Base-by-base conservation (phyloP, 1,140 invertebrate species). In the Drosophila paulistorum region DNA sequence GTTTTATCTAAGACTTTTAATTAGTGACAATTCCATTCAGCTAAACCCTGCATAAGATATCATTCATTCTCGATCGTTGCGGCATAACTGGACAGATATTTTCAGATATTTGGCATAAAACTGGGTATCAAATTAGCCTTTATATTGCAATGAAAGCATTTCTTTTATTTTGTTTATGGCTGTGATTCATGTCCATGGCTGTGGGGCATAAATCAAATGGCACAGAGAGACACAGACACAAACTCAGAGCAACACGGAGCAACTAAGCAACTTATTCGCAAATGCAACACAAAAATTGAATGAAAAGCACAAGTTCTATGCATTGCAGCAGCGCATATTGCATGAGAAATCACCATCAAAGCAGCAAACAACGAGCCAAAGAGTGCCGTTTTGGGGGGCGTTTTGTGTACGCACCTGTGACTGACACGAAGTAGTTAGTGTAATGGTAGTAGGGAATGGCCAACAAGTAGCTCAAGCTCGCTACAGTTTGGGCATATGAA, bases 401-500 rank as follows among this genome's bases (percentile, higher is more conserved):
- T 79, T 77, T 60, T 58, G 26, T 35, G 42, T 70, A 89, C 84
- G 83, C 83, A 89, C 83, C 80, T 89, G 84, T 71, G 77, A 58
- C 65, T 58, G 71, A 59, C 45, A 51, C 66, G 55, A 70, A 39
- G 35, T 48, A 41, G 17, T 62, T 55, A 23, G 45, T 71, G 3
- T 2, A 26, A 59, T 68, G 35, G 35, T 37, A 9, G 26, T 30
- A 30, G 2, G 26, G 30, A 10, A 37, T 37, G 45, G 71, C 69
- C 83, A 86, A 86, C 83, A 86, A 83, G 83, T 86, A 81, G 76
- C 68, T 1, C 6, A 35, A 20, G 30, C 55, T 64, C 42, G 69
- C 59, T 63, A 58, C 61, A 74, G 67, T 66, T 54, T 51, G 58
- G 64, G 83, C 80, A 87, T 89, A 82, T 74, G 71, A 87, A 87